phyloP scores from a whole-genome alignment of 1,140 invertebrate genomes.

The Drosophila sp. region DNA sequence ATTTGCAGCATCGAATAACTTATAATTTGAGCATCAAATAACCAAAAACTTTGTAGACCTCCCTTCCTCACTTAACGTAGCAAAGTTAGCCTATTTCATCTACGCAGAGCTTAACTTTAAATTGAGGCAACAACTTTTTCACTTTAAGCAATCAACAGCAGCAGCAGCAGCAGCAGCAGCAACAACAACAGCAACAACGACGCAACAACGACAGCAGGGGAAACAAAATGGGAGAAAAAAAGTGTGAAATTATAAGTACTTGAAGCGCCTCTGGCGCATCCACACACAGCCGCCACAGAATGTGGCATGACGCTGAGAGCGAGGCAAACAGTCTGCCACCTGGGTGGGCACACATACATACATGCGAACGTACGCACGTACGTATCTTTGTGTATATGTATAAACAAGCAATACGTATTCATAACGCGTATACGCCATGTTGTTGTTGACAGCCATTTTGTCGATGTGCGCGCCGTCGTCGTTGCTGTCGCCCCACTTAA shows the following conservation, averaged over 20 bases:
- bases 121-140: slow-evolving; percentile 75
- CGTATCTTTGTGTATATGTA: slow-evolving; percentile 2
- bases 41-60: slow-evolving; percentile 12
- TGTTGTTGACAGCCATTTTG: slow-evolving; percentile 82
- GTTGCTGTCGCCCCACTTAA: slow-evolving; percentile 57
- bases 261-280: slow-evolving; percentile 66
- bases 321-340: slow-evolving; percentile 18
- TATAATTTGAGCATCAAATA: slow-evolving; percentile 22
- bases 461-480: slow-evolving; percentile 73
- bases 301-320: neutral
- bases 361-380: neutral
- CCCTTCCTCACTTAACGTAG: slow-evolving; percentile 15
- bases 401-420: slow-evolving; percentile 81
- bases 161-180: slow-evolving; percentile 22
- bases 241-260: slow-evolving; percentile 82
- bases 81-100: slow-evolving; percentile 50
- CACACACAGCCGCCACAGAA: slow-evolving; percentile 3
- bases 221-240: slow-evolving; percentile 36
- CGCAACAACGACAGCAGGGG: slow-evolving; percentile 7
- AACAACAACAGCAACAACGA: slow-evolving; percentile 33
- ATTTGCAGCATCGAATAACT: slow-evolving; percentile 34
- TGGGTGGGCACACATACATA: slow-evolving; percentile 5
- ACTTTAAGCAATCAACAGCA: slow-evolving; percentile 63
- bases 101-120: slow-evolving; percentile 59
- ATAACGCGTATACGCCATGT: slow-evolving; percentile 81